Base-by-base conservation (phyloP, 2,113 vertebrate genomes). In the Kryptolebias marmoratus region DNA sequence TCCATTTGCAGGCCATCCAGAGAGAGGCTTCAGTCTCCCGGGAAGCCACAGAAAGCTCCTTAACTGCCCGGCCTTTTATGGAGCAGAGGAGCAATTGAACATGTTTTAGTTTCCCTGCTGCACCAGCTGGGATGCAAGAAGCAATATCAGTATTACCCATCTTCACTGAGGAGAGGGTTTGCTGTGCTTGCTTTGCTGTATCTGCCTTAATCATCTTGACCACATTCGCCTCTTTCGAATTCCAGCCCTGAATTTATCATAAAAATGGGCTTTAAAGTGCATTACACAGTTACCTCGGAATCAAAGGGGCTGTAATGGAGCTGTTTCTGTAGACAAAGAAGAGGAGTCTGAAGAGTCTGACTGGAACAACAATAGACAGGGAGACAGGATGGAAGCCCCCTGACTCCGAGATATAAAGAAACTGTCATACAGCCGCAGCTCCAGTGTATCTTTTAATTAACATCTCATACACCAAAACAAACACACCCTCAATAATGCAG, bases 381-480 rank as follows among this genome's bases (percentile, higher is more conserved):
- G 22, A 68, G 59, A 68, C 52, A 16, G 64, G 65, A 62, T 76
- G 52, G 48, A 85, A 84, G 67, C 67, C 48, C 12, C 11, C 61
- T 67, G 54, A 84, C 75, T 83, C 68, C 48, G 2, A 32, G 54
- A 85, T 77, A 84, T 81, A 74, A 82, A 84, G 77, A 67, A 68
- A 66, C 81, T 82, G 88, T 88, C 87, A 85, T 44, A 11, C 68
- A 75, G 83, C 71, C 63, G 16, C 67, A 42, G 77, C 73, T 70
- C 67, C 73, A 68, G 79, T 87, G 83, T 84, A 89, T 88, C 81
- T 84, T 87, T 86, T 87, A 88, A 91, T 92, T 87, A 87, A 86
- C 82, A 64, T 80, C 82, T 83, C 82, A 83, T 71, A 78, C 81
- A 73, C 77, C 68, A 60, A 81, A 84, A 89, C 83, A 90, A 87